Evolutionary conservation across 1,140 invertebrate genomes (phyloP).

Genomic region (Temnothorax curvispinosus): DNA sequence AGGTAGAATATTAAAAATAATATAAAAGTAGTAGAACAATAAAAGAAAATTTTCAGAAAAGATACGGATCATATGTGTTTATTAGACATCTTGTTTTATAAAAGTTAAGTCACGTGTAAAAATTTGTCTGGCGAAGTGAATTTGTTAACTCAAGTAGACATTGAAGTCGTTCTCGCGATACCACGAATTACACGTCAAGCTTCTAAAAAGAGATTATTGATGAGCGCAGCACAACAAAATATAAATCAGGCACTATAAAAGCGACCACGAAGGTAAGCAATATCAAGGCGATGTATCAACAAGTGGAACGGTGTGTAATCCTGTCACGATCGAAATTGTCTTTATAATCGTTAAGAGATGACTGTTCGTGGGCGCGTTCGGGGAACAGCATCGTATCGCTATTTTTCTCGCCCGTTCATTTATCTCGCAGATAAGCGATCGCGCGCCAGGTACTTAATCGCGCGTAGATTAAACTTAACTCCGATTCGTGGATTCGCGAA

Average conservation of each 20-base stretch:
- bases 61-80: background rate
- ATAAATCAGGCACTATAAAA: conserved; percentile 14
- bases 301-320: background rate
- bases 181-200: conserved; percentile 13
- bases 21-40: background rate
- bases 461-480: conserved; percentile 6
- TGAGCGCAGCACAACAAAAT: conserved; percentile 29
- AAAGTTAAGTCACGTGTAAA: background rate
- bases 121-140: background rate
- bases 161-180: conserved; percentile 14
- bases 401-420: background rate
- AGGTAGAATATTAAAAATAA: background rate
- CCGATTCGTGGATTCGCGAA: background rate
- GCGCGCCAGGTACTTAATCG: background rate
- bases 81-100: background rate
- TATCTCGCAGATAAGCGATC: conserved; percentile 27
- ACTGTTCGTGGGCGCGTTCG: background rate
- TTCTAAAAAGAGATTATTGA: background rate
- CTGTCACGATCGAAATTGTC: background rate
- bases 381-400: background rate
- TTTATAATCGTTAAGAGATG: conserved; percentile 10
- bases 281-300: background rate
- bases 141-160: background rate
- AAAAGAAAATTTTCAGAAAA: background rate
- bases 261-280: background rate